These are phyloP conservation scores for Myiozetetes cayanensis DNA, from an alignment of 2,113 vertebrate species.

Conservation along the genomic window DNA sequence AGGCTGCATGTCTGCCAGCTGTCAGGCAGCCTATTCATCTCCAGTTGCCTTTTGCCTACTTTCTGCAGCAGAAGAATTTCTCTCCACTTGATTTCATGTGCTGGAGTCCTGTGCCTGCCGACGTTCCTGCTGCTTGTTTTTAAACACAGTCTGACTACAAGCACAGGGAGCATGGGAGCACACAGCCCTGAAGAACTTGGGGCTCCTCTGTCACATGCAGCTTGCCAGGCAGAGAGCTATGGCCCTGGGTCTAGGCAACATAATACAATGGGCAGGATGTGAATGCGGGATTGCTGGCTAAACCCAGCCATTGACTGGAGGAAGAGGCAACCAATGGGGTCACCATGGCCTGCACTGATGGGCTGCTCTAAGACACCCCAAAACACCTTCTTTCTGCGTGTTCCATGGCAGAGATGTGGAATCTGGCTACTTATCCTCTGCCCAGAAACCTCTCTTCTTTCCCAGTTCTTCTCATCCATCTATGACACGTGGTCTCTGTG, in stretches of 20 bases:
- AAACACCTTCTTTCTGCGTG: not conserved
- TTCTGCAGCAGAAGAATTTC: conserved; percentile 53
- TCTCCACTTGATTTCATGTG: conserved; percentile 1
- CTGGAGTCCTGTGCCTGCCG: not conserved
- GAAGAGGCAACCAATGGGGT: not conserved
- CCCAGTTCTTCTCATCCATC: not conserved
- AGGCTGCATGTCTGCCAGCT: conserved; percentile 36
- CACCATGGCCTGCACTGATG: not conserved
- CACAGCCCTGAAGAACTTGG: not conserved
- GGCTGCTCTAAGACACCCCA: not conserved
- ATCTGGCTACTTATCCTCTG: not conserved
- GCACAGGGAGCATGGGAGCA: not conserved
- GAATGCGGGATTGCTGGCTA: not conserved
- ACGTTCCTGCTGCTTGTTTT: not conserved
- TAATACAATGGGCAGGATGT: not conserved
- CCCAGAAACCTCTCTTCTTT: not conserved
- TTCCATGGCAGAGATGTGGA: not conserved
- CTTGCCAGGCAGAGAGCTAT: not conserved
- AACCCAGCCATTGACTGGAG: rapidly evolving
- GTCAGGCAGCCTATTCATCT: conserved; percentile 65
- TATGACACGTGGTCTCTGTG: not conserved
- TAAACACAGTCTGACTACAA: not conserved
- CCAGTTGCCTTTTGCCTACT: conserved; percentile 67
- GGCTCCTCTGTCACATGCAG: not conserved
- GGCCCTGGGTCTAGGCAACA: not conserved